Evolutionary conservation across 2,113 vertebrate genomes (phyloP).

Genomic region (Procavia capensis): DNA sequence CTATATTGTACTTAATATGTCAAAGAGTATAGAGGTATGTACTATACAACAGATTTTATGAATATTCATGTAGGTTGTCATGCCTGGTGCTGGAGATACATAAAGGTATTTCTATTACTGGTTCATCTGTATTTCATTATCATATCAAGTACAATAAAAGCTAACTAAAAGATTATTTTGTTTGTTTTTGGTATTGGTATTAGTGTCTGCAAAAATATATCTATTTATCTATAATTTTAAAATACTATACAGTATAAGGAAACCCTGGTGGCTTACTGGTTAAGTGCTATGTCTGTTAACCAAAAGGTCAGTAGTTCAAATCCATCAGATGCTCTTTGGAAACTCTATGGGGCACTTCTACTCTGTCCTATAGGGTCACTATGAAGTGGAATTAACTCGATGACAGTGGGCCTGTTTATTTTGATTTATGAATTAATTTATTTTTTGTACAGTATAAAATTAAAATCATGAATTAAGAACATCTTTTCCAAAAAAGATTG

Average conservation of each 20-base stretch:
- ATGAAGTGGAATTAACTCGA: no score
- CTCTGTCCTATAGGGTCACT: no score
- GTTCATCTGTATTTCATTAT: background rate
- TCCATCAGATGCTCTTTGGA: no score
- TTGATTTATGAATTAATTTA: no score
- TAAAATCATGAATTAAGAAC: background rate
- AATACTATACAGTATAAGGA: background rate
- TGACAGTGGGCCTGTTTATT: no score
- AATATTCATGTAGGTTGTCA: background rate
- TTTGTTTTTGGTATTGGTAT: background rate
- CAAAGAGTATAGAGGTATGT: background rate
- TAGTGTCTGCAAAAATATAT: background rate
- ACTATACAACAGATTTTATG: background rate
- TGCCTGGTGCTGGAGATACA: background rate
- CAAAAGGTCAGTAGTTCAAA: no score
- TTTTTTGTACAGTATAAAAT: background rate
- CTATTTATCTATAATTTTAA: background rate
- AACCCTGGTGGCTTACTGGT: no score
- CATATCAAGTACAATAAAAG: background rate
- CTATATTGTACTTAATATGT: background rate
- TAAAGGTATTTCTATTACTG: background rate
- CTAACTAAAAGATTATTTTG: background rate
- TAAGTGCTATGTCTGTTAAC: no score
- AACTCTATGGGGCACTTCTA: no score
- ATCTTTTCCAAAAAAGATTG: background rate